Evolutionary conservation across 2,888 invertebrate genomes (phyloP).

Genomic region (Eumerus sabulonum): DNA sequence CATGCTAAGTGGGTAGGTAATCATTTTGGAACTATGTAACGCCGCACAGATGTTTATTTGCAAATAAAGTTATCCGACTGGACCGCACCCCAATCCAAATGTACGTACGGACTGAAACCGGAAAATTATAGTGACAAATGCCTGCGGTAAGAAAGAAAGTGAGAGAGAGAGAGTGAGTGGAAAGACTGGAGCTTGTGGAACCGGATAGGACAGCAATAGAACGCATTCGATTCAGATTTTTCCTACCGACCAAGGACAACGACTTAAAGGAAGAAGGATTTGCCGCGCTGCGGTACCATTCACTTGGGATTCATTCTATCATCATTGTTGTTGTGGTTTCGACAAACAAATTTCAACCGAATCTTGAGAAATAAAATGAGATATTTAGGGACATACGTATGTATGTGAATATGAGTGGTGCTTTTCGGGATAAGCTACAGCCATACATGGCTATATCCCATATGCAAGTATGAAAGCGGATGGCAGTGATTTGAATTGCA

Average conservation of each 20-base stretch:
- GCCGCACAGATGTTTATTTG: conserved; percentile 48
- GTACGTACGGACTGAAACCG: conserved; percentile 37
- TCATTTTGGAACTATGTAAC: conserved; percentile 34
- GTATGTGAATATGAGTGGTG: not conserved
- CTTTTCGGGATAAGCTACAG: conserved; percentile 48
- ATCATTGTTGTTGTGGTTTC: conserved; percentile 10
- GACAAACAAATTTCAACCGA: conserved; percentile 38
- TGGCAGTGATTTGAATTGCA: conserved; percentile 68
- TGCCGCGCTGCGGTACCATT: conserved; percentile 27
- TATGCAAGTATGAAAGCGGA: conserved; percentile 46
- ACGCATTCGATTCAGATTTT: conserved; percentile 40
- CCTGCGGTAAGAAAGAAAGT: conserved; percentile 9
- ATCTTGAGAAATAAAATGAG: conserved; percentile 49
- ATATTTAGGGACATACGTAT: conserved; percentile 13
- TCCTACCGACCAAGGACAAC: conserved; percentile 12
- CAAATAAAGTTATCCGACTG: conserved; percentile 6
- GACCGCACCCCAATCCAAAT: conserved; percentile 8
- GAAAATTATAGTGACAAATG: conserved; percentile 61
- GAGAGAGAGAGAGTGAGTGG: conserved; percentile 5
- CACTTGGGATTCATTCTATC: conserved; percentile 14
- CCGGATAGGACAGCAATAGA: conserved; percentile 22
- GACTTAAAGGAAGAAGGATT: conserved; percentile 42
- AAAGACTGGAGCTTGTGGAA: conserved; percentile 9
- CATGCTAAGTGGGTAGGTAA: too few relatives aligned
- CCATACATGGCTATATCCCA: not conserved